phyloP scores from a whole-genome alignment of 1,140 invertebrate species.

The Ruditapes philippinarum region DNA sequence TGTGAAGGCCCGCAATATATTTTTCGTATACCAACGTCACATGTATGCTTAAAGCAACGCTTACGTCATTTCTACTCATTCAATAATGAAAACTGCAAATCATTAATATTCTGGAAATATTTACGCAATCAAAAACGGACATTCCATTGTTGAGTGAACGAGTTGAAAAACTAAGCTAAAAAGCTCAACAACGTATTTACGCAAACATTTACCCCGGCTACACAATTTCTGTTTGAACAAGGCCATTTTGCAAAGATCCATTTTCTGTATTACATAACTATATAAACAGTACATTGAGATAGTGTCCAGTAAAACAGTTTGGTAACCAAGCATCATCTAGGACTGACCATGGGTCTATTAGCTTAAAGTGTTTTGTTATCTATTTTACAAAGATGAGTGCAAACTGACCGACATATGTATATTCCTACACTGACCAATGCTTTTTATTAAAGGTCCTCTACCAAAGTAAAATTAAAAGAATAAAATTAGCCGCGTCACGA shows the following conservation, averaged over 20 bases:
- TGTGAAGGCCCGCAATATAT: no score
- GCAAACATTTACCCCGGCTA: slow-evolving; percentile 57
- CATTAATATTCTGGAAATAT: slow-evolving; percentile 17
- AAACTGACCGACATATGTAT: not conserved
- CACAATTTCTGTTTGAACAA: slow-evolving; percentile 50
- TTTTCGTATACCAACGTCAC: no score
- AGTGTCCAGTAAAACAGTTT: slow-evolving; percentile 63
- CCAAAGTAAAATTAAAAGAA: not conserved
- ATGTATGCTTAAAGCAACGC: no score
- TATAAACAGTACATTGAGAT: slow-evolving; percentile 54
- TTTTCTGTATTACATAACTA: slow-evolving; percentile 51
- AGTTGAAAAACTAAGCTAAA: slow-evolving; percentile 54
- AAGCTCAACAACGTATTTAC: slow-evolving; percentile 51
- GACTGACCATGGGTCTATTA: slow-evolving; percentile 31
- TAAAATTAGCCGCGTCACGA: no score
- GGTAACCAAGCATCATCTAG: slow-evolving; percentile 43
- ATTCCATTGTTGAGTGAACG: slow-evolving; percentile 37
- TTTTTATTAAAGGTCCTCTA: slow-evolving; percentile 14
- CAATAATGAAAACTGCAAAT: not conserved
- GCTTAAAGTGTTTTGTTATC: slow-evolving; percentile 67
- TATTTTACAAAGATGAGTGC: slow-evolving; percentile 12
- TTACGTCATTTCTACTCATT: no score
- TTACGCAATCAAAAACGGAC: slow-evolving; percentile 22
- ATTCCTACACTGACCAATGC: not conserved
- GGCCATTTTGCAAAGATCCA: slow-evolving; percentile 61